These are phyloP conservation scores for Lampris megalopsis DNA, from an alignment of 2,113 vertebrate genomes.

Conservation along the genomic window DNA sequence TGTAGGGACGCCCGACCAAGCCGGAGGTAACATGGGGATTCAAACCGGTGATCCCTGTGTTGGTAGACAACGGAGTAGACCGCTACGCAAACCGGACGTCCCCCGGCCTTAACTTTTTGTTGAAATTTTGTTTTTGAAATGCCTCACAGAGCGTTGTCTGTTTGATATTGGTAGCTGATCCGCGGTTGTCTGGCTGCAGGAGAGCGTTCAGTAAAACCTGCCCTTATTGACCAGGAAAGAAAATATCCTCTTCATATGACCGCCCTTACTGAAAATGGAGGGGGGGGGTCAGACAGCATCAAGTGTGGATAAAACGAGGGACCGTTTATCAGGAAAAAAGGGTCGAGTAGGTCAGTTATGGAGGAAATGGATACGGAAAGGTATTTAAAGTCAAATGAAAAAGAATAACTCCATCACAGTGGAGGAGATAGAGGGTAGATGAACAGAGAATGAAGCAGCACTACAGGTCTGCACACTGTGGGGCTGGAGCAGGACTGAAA, in stretches of 20 bases:
- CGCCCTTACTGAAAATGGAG: not conserved
- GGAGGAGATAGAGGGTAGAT: constrained; percentile 15
- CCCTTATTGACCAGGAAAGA: not conserved
- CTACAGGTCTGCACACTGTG: not conserved
- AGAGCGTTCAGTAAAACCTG: too few relatives aligned
- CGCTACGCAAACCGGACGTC: too few relatives aligned
- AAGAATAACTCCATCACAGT: constrained; percentile 6
- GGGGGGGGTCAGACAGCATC: not conserved
- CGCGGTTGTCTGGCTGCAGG: too few relatives aligned
- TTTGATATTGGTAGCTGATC: too few relatives aligned
- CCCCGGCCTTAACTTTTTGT: too few relatives aligned
- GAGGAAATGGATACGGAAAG: constrained; percentile 13
- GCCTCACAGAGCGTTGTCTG: too few relatives aligned
- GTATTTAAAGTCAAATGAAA: constrained; percentile 29
- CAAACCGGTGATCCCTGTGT: too few relatives aligned
- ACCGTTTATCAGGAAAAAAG: constrained; percentile 19
- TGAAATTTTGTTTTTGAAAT: too few relatives aligned
- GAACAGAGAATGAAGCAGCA: not conserved
- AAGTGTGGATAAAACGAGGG: constrained; percentile 14
- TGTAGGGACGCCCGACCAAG: too few relatives aligned
- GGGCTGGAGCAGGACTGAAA: too few relatives aligned
- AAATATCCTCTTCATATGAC: not conserved
- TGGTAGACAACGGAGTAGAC: too few relatives aligned
- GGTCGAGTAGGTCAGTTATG: not conserved
- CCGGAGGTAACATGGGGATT: too few relatives aligned